These are phyloP conservation scores for Epistrophella euchroma DNA, from an alignment of 2,888 invertebrate species.

Conservation along the genomic window DNA sequence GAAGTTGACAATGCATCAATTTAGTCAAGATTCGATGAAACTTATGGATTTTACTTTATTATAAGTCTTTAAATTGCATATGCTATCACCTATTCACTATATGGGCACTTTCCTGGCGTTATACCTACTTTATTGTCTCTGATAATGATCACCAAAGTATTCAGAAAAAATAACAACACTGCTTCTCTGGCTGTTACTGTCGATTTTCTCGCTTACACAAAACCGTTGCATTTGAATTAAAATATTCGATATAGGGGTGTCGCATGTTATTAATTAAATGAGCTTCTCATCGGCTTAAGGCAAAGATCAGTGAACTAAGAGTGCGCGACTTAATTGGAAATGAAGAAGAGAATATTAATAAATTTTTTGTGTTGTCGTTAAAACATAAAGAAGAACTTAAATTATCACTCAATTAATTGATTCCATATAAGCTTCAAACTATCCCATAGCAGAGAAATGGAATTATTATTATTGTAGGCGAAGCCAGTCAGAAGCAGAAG, in stretches of 20 bases:
- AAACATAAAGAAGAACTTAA: slow-evolving; percentile 56
- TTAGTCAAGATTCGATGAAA: too few relatives aligned
- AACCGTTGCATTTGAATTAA: slow-evolving; percentile 73
- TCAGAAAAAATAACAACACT: slow-evolving; percentile 22
- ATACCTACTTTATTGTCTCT: too few relatives aligned
- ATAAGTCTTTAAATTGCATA: too few relatives aligned
- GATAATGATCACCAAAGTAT: too few relatives aligned
- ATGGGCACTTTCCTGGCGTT: too few relatives aligned
- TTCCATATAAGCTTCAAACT: slow-evolving; percentile 48
- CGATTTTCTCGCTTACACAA: slow-evolving; percentile 48
- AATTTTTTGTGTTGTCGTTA: slow-evolving; percentile 23
- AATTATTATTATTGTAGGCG: slow-evolving; percentile 26
- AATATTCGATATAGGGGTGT: slow-evolving; percentile 75
- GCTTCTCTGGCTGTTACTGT: slow-evolving; percentile 14
- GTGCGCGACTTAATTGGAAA: slow-evolving; percentile 74
- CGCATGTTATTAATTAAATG: slow-evolving; percentile 76
- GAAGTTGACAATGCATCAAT: too few relatives aligned
- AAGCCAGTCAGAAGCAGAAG: slow-evolving; percentile 2
- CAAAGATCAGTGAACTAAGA: slow-evolving; percentile 75
- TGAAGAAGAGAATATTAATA: slow-evolving; percentile 47
- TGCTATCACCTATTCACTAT: too few relatives aligned
- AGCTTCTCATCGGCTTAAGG: slow-evolving; percentile 72
- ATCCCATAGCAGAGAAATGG: slow-evolving; percentile 13
- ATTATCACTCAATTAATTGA: slow-evolving; percentile 74
- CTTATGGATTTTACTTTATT: too few relatives aligned